Evolutionary conservation across 2,888 invertebrate species (phyloP).

Genomic region (Melikaiella ostensackeni): DNA sequence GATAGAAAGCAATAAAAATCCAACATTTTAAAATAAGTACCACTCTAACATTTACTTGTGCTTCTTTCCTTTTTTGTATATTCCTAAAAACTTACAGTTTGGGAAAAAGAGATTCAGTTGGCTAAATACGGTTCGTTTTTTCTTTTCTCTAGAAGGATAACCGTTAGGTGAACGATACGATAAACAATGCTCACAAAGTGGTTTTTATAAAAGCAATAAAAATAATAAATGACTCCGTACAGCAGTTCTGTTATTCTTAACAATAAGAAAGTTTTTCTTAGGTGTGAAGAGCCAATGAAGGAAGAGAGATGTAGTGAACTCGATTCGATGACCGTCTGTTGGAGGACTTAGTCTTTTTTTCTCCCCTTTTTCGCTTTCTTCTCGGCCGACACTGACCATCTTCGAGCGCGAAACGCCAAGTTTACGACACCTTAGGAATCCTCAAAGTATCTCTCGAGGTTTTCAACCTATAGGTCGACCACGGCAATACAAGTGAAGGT

Average conservation of each 20-base stretch:
- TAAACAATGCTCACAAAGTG: background rate
- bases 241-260: conserved; percentile 1
- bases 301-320: conserved; percentile 1
- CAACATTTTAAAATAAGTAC: too few species aligned
- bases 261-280: conserved; percentile 16
- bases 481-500: background rate
- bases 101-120: background rate
- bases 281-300: background rate
- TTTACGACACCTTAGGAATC: conserved; percentile 58
- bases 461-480: conserved; percentile 38
- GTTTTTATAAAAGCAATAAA: background rate
- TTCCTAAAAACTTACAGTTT: too few species aligned
- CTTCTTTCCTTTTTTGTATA: too few species aligned
- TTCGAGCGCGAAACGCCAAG: conserved; percentile 43
- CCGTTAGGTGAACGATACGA: background rate
- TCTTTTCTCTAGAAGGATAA: background rate
- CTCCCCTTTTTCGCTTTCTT: conserved; percentile 18
- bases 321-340: conserved; percentile 17
- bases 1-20: too few species aligned
- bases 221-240: background rate
- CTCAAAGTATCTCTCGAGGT: conserved; percentile 54
- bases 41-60: too few species aligned
- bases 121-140: background rate
- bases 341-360: conserved; percentile 8
- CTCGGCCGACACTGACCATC: conserved; percentile 29